These are phyloP conservation scores for Drosophila ananassae DNA, from an alignment of 1,140 invertebrate species.

Conservation along the genomic window DNA sequence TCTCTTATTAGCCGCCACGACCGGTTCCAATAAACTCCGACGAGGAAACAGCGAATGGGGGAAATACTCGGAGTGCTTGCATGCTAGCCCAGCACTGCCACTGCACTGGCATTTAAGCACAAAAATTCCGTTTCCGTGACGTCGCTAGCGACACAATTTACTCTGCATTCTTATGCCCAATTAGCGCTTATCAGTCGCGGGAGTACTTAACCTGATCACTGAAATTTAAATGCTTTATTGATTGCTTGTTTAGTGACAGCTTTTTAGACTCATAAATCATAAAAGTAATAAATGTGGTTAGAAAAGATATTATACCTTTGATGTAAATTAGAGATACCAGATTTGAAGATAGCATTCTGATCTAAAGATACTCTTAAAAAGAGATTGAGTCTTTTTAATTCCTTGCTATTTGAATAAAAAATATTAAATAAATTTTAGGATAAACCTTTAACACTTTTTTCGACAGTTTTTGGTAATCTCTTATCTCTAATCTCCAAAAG, in stretches of 20 bases:
- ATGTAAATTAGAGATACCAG: too few species aligned
- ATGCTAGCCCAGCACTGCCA: conserved; percentile 13
- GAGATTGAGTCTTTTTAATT: too few species aligned
- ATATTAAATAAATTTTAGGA: too few species aligned
- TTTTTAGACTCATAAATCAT: neutral
- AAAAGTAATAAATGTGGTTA: neutral
- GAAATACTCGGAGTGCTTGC: conserved; percentile 16
- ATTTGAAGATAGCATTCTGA: too few species aligned
- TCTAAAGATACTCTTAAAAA: neutral
- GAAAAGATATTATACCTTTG: too few species aligned
- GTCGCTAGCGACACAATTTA: conserved; percentile 48
- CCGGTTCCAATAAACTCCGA: conserved; percentile 15
- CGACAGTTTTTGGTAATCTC: too few species aligned
- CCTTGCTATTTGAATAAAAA: too few species aligned
- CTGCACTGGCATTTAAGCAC: conserved; percentile 22
- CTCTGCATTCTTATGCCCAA: conserved; percentile 47
- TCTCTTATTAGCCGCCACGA: conserved; percentile 39
- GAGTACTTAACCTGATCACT: conserved; percentile 25
- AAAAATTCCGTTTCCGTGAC: conserved; percentile 51
- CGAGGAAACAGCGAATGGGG: neutral
- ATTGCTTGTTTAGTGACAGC: conserved; percentile 37
- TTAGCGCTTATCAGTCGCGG: conserved; percentile 57
- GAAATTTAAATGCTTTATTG: conserved; percentile 29
- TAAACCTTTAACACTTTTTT: too few species aligned
- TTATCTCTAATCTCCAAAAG: too few species aligned